A percentile compares a stretch with the other conserved stretches of the same genome.
Conservation (phyloP, 2,888 invertebrate genomes). For the Oligia strigilis region DNA sequence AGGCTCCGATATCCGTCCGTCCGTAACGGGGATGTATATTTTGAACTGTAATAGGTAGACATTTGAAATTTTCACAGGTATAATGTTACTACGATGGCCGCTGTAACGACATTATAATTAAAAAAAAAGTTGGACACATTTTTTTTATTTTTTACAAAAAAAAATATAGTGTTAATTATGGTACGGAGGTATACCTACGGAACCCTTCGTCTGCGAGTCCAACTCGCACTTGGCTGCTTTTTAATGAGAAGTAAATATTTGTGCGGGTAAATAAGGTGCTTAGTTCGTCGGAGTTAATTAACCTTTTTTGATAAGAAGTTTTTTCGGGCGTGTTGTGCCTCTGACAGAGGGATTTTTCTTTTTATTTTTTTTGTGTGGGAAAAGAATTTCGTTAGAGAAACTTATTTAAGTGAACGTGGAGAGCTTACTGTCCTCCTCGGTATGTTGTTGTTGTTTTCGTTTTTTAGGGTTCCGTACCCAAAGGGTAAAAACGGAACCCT, state of each 20-base stretch:
- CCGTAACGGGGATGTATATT: not conserved
- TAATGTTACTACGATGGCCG: not conserved
- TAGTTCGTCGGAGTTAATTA: slow-evolving; percentile 44
- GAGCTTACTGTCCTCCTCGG: not conserved
- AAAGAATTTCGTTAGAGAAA: not conserved
- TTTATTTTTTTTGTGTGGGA: not conserved
- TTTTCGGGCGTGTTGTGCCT: slow-evolving; percentile 8
- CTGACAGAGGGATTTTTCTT: not conserved
- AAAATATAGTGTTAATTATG: not conserved
- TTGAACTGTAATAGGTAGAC: not conserved
- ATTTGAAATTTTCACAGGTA: not conserved
- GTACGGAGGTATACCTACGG: not conserved
- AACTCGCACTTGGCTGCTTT: not conserved
- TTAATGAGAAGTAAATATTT: slow-evolving; percentile 46
- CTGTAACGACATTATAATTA: not conserved
- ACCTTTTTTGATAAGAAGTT: slow-evolving; percentile 32
- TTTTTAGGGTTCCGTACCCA: too few relatives aligned
- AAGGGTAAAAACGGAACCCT: too few relatives aligned
- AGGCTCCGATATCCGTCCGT: not conserved
- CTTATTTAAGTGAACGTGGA: not conserved
- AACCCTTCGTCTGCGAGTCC: not conserved
- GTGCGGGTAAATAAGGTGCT: slow-evolving; percentile 25
- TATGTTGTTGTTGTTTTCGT: not conserved
- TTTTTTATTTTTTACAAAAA: too few relatives aligned
- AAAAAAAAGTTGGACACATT: too few relatives aligned